Percentiles rank a stretch among this genome's conserved stretches.
Conservation (phyloP, 2,113 vertebrate species). For the Lagopus muta region DNA sequence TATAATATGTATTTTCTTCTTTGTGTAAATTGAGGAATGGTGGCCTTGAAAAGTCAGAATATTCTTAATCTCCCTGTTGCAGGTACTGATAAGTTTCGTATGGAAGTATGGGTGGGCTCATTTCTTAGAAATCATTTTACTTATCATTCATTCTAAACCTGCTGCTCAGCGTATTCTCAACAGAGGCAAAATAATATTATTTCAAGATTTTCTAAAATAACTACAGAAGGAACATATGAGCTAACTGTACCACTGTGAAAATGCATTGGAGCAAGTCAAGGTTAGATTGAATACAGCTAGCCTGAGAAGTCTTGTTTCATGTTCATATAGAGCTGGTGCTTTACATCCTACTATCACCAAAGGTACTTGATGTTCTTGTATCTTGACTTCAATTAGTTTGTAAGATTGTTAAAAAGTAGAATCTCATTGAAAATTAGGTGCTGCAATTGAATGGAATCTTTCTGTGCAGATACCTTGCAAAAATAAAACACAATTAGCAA, state of each 20-base stretch:
- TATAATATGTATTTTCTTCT: not conserved
- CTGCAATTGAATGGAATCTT: not conserved
- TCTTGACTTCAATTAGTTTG: not conserved
- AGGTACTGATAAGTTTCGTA: too few relatives aligned
- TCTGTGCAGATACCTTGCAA: not conserved
- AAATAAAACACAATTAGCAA: slow-evolving; percentile 12
- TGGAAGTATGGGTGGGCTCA: not conserved
- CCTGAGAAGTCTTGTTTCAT: too few relatives aligned
- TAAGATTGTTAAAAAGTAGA: not conserved
- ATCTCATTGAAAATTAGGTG: not conserved
- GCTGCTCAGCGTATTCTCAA: not conserved
- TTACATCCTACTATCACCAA: not conserved
- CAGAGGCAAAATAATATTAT: not conserved
- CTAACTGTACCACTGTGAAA: not conserved
- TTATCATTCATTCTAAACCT: not conserved
- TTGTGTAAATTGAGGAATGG: not conserved
- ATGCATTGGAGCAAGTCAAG: not conserved
- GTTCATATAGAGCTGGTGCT: not conserved
- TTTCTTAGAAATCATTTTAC: not conserved
- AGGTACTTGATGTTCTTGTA: not conserved
- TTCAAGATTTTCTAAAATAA: not conserved
- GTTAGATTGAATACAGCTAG: too few relatives aligned
- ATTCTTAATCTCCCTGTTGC: not conserved
- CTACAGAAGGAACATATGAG: not conserved
- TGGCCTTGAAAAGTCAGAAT: not conserved